Conservation (phyloP, 2,888 invertebrate species). For the Diarsia mendica region DNA sequence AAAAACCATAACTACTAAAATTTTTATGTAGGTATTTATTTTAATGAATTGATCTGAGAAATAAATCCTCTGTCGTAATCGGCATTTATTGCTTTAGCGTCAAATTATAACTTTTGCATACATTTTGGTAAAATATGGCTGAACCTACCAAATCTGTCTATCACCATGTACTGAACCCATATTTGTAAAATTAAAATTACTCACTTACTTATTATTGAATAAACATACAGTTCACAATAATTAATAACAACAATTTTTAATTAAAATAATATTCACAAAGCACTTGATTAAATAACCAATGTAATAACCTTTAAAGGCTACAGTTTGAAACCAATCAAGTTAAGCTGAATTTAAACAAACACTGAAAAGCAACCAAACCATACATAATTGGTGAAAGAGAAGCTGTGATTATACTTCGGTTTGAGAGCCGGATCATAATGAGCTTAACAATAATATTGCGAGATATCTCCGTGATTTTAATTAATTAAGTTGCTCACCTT, state of each 20-base stretch:
- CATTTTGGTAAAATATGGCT: too few species aligned
- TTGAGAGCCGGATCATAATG: slow-evolving; percentile 63
- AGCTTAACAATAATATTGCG: slow-evolving; percentile 59
- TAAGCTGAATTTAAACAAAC: slow-evolving; percentile 61
- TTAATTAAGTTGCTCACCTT: slow-evolving; percentile 60
- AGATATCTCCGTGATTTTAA: slow-evolving; percentile 54
- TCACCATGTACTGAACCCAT: too few species aligned
- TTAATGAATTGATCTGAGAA: not conserved
- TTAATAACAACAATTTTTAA: slow-evolving; percentile 4
- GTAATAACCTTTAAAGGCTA: slow-evolving; percentile 44
- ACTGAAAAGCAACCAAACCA: slow-evolving; percentile 56
- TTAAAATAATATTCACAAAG: slow-evolving; percentile 1
- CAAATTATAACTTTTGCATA: too few species aligned
- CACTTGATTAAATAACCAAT: slow-evolving; percentile 10
- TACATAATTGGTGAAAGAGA: slow-evolving; percentile 59
- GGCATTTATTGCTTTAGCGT: too few species aligned
- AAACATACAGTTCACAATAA: not conserved
- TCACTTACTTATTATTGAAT: too few species aligned
- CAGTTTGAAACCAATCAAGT: slow-evolving; percentile 59
- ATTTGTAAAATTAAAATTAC: too few species aligned
- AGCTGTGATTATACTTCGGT: slow-evolving; percentile 62
- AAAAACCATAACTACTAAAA: not conserved
- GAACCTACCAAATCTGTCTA: too few species aligned
- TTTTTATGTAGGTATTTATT: not conserved
- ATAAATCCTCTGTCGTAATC: too few species aligned